Evolutionary conservation across 2,113 vertebrate genomes (phyloP), one percentile per base, ranked within the genome.

Genomic region (Microtus ochrogaster): DNA sequence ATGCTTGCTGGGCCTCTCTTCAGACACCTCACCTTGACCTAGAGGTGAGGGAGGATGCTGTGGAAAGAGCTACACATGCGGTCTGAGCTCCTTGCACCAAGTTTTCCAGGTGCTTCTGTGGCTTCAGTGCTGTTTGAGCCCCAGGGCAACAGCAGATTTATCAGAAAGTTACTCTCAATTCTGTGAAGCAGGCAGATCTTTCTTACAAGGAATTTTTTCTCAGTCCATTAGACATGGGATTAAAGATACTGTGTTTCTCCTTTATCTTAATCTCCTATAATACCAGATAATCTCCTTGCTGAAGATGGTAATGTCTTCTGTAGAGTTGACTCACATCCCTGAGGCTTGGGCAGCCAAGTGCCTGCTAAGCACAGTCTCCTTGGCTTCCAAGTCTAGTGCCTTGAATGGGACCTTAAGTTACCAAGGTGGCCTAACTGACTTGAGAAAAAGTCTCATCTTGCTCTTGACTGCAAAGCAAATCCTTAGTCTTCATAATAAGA

Each of bases 201-300:
- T 86, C 61, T 68, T 88, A 91, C 8, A 61, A 36, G 55, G 78
- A 94, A 92, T 95, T 90, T 76, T 41, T 77, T 92, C 55, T 97
- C 47, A 92, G 77, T 28, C 93, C 52, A 79, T 94, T 94, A 95
- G 85, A 82, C 70, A 28, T 9, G 22, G 65, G 66, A 94, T 96
- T 94, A 96, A 90, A 96, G 85, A 73, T 70, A 73, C 44, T 73
- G 66, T 55, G n/a, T 94, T 87, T 79, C 63, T 52, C 55, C 68
- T 94, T 95, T 70, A 49, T 88, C 74, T 86, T 96, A 91, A 95
- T 94, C 97, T 89, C 85, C 47, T 36, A 58, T 90, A 92, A 96
- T 93, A 85, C 92, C 72, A 58, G 82, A 96, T 96, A 94, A 97
- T 96, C 94, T 93, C 66, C 30, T 33, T 16, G 44, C 72, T 96